Base-by-base conservation (phyloP, 2,113 vertebrate species). In the Vulpes ferrilata region DNA sequence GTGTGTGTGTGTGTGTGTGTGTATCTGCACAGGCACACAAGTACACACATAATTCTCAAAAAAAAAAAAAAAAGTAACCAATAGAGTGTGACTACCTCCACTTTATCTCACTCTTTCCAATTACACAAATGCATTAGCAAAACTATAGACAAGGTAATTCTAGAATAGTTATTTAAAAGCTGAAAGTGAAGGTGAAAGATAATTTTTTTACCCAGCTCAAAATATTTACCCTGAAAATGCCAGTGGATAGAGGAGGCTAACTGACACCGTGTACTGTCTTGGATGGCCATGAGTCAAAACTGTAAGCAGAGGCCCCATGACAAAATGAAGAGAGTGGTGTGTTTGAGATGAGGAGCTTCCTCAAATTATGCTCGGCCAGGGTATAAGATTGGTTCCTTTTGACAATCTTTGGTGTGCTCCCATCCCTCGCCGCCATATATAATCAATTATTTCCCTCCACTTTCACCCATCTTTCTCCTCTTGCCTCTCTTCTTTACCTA, bases 11-110 rank as follows among this genome's bases (percentile, higher is more conserved):
- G 13, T 67, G 7, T 55, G 60, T 27, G 2, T 81, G 23, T 22
- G 23, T 30, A 8, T 16, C 8, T 0, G 0, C 16, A 20, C 0
- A 4, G 25, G 10, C 11, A 8, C 17, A 80, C 48, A 38, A 7
- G 32, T 17, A 60, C n/a, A 74, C 1, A 51, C 48, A 60, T 3
- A 16, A 9, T 78, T 69, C 73, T 89, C 35, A 23, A 57, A 8
- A 82, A 65, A 20, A 71, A 38, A 35, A 55, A 78, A 20, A 65
- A 43, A 55, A 78, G 71, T 6, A 78, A 83, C 57, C 30, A 69
- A 76, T 64, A 69, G 20, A 80, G 80, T 59, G 62, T 53, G 91
- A 95, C 2, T 4, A n/a, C 1, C 7, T 13, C 43, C n/a, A 32
- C 43, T 84, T 9, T 32, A 78, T 43, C 62, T 64, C 23, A 27